Evolutionary conservation across 2,113 vertebrate genomes (phyloP), one percentile per base, ranked within the genome.

Genomic region (Corvus moneduloides): DNA sequence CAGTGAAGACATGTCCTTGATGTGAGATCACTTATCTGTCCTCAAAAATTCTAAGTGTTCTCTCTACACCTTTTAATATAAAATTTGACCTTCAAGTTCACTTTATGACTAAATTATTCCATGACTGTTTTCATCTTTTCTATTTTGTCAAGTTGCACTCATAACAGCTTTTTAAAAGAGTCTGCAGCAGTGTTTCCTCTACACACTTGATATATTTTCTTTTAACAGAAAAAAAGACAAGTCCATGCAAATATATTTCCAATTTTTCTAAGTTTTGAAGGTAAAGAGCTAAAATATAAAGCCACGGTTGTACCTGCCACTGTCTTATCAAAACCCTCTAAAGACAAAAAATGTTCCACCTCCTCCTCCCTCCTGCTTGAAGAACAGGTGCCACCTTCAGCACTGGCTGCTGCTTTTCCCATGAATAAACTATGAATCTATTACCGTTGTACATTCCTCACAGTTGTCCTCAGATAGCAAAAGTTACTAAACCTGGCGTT

Each of bases 51-150:
- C 72, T 59, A 78, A 78, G 48, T 80, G 33, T 63, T 84, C 28
- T 94, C 18, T 87, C 52, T 68, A 64, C 8, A 88, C 13, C 24
- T 94, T 92, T 93, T 84, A 93, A 93, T 73, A 81, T 71, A 86
- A 94, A 96, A 94, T 83, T 81, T 96, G 61, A 91, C 86, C 76
- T 95, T 96, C 86, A 84, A 86, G 63, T 83, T 92, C 49, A 88
- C 67, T 83, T 88, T 84, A 92, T 77, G 83, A 92, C 86, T 93
- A 83, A 92, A 92, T 84, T 94, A 89, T 92, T 90, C 89, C 76
- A 67, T 48, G 18, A 62, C 14, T 84, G 16, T 78, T 93, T 91
- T 86, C n/a, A 90, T 74, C 46, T 92, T 88, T 90, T 92, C 68
- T 89, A 7, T 67, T 89, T 93, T 81, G 13, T 83, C 33, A 69